A percentile compares a stretch with the other conserved stretches of the same genome.
Evolutionary conservation across 2,888 invertebrate genomes (phyloP).

Genomic region (Caenorhabditis sinica): DNA sequence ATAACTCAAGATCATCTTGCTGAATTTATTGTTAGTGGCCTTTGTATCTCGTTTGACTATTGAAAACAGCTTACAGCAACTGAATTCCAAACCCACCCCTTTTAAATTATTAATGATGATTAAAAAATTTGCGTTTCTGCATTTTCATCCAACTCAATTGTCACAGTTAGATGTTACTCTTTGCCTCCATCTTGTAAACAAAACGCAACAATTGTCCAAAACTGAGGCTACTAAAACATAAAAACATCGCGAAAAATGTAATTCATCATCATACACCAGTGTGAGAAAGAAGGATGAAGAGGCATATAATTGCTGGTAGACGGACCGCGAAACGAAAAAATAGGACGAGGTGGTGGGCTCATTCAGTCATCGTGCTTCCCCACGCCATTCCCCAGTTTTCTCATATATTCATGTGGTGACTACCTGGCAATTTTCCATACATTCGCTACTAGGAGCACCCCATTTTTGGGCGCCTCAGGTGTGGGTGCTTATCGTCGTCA

Average conservation of each 20-base stretch:
- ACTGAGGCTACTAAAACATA: constrained; percentile 1
- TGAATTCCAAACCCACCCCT: too few relatives aligned
- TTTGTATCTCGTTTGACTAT: too few relatives aligned
- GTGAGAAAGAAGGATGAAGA: constrained; percentile 12
- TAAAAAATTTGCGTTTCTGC: too few relatives aligned
- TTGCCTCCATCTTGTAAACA: not conserved
- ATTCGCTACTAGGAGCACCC: constrained; percentile 40
- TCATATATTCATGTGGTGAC: constrained; percentile 45
- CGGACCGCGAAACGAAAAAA: constrained; percentile 15
- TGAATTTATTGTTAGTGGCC: too few relatives aligned
- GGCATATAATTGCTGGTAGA: constrained; percentile 46
- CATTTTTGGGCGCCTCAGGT: not conserved
- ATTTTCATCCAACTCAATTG: too few relatives aligned
- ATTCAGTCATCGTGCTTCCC: constrained; percentile 19
- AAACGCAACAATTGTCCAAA: not conserved
- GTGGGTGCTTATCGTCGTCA: constrained; percentile 26
- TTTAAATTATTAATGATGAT: too few relatives aligned
- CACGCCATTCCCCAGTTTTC: constrained; percentile 21
- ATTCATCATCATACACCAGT: constrained; percentile 32
- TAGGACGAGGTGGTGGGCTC: constrained; percentile 26
- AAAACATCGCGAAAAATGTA: constrained; percentile 5
- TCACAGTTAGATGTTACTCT: not conserved
- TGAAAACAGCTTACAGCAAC: too few relatives aligned
- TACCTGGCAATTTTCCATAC: constrained; percentile 65
- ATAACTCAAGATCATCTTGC: too few relatives aligned